Conservation (phyloP, 2,888 invertebrate genomes). For the Chrysopilus asiliformis region DNA sequence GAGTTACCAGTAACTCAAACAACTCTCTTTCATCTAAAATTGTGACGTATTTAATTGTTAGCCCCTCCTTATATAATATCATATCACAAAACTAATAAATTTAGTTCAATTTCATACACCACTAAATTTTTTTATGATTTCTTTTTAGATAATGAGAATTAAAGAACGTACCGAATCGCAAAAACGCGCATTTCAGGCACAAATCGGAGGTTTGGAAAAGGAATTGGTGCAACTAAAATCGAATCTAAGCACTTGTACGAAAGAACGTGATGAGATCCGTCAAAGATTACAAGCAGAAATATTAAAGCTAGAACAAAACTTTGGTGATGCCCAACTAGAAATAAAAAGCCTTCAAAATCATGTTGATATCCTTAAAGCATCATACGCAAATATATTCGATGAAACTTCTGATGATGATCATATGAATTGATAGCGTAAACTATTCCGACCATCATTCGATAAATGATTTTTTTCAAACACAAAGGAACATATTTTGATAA, state of each 20-base stretch:
- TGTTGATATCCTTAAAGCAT: conserved; percentile 13
- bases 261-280: conserved; percentile 14
- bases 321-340: conserved; percentile 13
- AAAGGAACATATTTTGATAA: no score
- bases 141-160: neutral
- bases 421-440: no score
- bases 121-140: no score
- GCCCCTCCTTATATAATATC: no score
- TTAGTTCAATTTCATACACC: no score
- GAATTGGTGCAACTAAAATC: conserved; percentile 12
- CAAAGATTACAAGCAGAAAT: conserved; percentile 13
- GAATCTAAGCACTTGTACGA: conserved; percentile 8
- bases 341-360: conserved; percentile 13
- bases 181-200: conserved; percentile 11
- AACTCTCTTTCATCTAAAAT: no score
- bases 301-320: conserved; percentile 11
- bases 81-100: no score
- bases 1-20: no score
- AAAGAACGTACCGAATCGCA: conserved; percentile 13
- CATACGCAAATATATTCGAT: conserved; percentile 12
- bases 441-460: no score
- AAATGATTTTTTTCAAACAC: no score
- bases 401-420: conserved; percentile 3
- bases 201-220: conserved; percentile 13
- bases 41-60: no score